Evolutionary conservation across 2,888 invertebrate genomes (phyloP), one percentile per base, ranked within the genome.

Genomic region (Spodoptera exigua): DNA sequence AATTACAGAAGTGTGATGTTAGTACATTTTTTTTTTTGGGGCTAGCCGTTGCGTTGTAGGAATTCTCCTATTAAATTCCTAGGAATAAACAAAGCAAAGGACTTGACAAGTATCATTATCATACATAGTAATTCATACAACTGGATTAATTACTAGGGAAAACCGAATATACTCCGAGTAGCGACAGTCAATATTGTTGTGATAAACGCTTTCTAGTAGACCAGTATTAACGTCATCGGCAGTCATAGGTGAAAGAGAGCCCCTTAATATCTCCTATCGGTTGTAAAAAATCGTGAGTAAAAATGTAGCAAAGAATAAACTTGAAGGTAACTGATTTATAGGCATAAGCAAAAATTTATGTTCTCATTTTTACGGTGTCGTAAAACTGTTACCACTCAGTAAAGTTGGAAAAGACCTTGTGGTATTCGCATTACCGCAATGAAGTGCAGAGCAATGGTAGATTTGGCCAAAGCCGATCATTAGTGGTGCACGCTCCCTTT

Each of bases 361-460:
- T 67, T 63, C 57, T 67, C 60, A 59, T 61, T 65, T 63, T 75
- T 69, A 73, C 60, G 45, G 49, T 64, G 65, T 61, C 75, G 60
- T 71, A 75, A 67, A 74, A 67, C 64, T 63, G 63, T 59, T 63
- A 55, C 47, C 62, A 63, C 51, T 56, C 63, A 11, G 67, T 70
- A 60, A 73, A 65, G 54, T 65, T 51, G 45, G 47, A 55, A 47
- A 63, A 57, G 56, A 61, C 63, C 65, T 65, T 74, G 70, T 53
- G 59, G 68, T 62, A 51, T 74, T 71, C 47, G 58, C 62, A 71
- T 58, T 52, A 61, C 58, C 65, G 65, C 60, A 69, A 27, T 27
- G 27, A 27, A 9, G 27, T 9, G 27, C 27, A 27, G 7, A 1
- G 27, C 27, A 27, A 52, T 54, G 45, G 52, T 48, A 52, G 62